phyloP scores from a whole-genome alignment of 2,797 vertebrate species.

The Jordanella pulchra region DNA sequence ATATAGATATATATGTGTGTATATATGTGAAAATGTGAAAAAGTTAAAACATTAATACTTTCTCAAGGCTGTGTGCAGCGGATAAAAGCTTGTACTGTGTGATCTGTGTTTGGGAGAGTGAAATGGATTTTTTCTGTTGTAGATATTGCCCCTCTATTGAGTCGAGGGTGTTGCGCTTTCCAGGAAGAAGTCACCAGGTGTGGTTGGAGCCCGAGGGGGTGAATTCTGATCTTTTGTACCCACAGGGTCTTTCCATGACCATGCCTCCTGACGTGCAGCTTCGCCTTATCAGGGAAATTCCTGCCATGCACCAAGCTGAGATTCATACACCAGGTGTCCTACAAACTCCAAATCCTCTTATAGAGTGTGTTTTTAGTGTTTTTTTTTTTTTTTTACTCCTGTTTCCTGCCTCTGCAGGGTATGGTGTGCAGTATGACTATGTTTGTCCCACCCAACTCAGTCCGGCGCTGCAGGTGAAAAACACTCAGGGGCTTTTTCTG shows the following conservation, averaged over 20 bases:
- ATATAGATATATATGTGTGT: no score
- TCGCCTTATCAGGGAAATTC: conserved; percentile 87
- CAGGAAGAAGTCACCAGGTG: conserved; percentile 88
- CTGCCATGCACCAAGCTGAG: conserved; percentile 83
- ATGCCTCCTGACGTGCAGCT: conserved; percentile 90
- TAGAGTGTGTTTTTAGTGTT: background rate
- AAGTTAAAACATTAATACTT: background rate
- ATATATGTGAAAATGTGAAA: background rate
- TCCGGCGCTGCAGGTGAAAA: conserved; percentile 86
- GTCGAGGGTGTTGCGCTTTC: conserved; percentile 92
- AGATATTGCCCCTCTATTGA: conserved; percentile 98
- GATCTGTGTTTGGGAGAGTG: background rate
- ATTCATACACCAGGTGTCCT: conserved; percentile 87
- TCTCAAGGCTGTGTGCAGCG: background rate
- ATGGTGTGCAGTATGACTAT: conserved; percentile 96
- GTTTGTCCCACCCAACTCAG: conserved; percentile 93
- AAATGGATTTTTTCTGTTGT: conserved; percentile 17
- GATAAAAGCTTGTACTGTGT: background rate
- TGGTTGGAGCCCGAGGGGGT: conserved; percentile 98
- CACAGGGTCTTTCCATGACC: conserved; percentile 93
- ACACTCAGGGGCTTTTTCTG: conserved; percentile 90
- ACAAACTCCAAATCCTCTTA: background rate
- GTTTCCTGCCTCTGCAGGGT: conserved; percentile 78
- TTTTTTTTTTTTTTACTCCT: background rate
- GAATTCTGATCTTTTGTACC: conserved; percentile 90